A percentile compares a stretch with the other conserved stretches of the same genome.
These are phyloP conservation scores for Mionectes macconnelli DNA, from an alignment of 2,113 vertebrate genomes.

Conservation along the genomic window DNA sequence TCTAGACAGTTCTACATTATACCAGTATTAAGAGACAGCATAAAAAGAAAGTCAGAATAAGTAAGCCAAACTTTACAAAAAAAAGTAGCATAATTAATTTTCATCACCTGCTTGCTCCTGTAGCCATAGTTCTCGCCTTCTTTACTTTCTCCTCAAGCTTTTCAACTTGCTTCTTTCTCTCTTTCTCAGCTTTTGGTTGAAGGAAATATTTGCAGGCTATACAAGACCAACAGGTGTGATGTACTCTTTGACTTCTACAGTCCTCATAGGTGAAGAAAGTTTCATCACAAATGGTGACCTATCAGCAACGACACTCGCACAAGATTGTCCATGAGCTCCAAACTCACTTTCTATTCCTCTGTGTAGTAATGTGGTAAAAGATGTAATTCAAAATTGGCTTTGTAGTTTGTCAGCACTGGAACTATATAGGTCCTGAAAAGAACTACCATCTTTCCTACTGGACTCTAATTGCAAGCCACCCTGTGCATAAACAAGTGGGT, in stretches of 20 bases:
- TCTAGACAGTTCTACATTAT: not conserved
- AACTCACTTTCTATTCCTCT: constrained; percentile 51
- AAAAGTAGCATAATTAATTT: not conserved
- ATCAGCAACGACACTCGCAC: not conserved
- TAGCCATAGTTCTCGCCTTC: constrained; percentile 77
- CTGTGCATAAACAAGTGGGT: not conserved
- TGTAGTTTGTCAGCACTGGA: constrained; percentile 42
- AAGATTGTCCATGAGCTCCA: constrained; percentile 53
- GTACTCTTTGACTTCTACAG: constrained; percentile 29
- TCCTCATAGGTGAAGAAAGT: constrained; percentile 10
- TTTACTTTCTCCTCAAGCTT: constrained; percentile 81
- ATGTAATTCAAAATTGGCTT: constrained; percentile 50
- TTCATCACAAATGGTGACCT: constrained; percentile 54
- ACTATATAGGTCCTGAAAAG: constrained; percentile 11
- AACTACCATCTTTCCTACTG: not conserved
- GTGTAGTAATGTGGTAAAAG: constrained; percentile 36
- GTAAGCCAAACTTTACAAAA: not conserved
- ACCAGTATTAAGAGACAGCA: not conserved
- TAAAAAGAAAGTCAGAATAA: not conserved
- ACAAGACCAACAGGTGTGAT: constrained; percentile 14
- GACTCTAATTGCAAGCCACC: constrained; percentile 33
- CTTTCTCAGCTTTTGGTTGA: constrained; percentile 75
- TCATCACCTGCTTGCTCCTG: constrained; percentile 71
- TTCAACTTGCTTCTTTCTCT: constrained; percentile 83
- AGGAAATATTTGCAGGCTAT: not conserved